These are phyloP conservation scores for Lasioglossum vierecki DNA, from an alignment of 2,888 invertebrate species.

Conservation along the genomic window DNA sequence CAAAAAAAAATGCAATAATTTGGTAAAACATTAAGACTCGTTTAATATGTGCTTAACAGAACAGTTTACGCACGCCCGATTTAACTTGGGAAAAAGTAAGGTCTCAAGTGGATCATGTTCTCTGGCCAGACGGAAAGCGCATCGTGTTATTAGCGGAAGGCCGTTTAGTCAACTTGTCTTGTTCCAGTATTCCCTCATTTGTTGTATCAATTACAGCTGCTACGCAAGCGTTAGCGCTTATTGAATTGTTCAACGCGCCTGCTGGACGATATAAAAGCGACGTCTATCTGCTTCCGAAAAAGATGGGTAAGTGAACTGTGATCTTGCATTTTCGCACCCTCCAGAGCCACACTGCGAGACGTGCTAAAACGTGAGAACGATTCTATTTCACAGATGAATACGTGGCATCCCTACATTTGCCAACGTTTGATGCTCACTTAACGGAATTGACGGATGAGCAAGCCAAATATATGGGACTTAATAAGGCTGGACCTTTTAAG, in stretches of 20 bases:
- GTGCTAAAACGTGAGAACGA: background rate
- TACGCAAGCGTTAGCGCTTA: slow-evolving; percentile 97
- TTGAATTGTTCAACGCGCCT: slow-evolving; percentile 98
- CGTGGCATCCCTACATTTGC: slow-evolving; percentile 97
- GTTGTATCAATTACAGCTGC: slow-evolving; percentile 99
- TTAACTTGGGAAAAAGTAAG: slow-evolving; percentile 98
- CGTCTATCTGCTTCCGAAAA: slow-evolving; percentile 98
- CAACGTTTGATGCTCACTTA: slow-evolving; percentile 98
- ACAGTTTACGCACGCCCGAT: slow-evolving; percentile 96
- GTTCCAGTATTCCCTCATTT: slow-evolving; percentile 98
- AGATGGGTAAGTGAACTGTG: slow-evolving; percentile 90
- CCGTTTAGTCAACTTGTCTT: slow-evolving; percentile 97
- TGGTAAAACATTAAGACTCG: slow-evolving; percentile 66
- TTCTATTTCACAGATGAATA: slow-evolving; percentile 91
- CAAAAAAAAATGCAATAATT: slow-evolving; percentile 59
- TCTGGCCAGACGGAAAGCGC: slow-evolving; percentile 98
- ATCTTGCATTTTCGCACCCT: background rate
- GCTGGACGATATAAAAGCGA: slow-evolving; percentile 97
- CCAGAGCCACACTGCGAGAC: background rate
- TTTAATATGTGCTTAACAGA: slow-evolving; percentile 85
- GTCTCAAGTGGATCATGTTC: slow-evolving; percentile 99
- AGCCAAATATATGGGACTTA: slow-evolving; percentile 98
- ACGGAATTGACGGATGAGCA: slow-evolving; percentile 98
- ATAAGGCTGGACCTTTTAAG: slow-evolving; percentile 99
- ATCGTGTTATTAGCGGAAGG: slow-evolving; percentile 97